Percentiles rank a stretch among this genome's conserved stretches.
phyloP scores from a whole-genome alignment of 2,797 vertebrate genomes.

The Rhynchonycteris naso region DNA sequence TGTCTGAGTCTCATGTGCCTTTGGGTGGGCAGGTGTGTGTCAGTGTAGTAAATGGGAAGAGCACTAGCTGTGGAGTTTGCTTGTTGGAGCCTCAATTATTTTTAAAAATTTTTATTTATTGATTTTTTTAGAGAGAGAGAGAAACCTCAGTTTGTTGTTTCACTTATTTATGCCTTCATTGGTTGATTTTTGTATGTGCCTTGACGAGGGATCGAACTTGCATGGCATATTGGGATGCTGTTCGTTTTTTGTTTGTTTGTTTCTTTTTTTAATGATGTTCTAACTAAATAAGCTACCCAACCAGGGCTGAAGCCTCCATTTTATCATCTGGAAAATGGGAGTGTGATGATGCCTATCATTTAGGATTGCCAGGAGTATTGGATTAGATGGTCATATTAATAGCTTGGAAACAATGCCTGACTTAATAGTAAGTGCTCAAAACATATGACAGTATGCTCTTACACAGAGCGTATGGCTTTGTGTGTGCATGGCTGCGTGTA shows the following conservation, averaged over 20 bases:
- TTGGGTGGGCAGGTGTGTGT: background rate
- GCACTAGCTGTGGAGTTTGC: background rate
- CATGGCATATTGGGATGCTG: too few species aligned
- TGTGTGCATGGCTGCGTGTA: background rate
- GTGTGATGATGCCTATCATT: background rate
- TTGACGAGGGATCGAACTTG: too few species aligned
- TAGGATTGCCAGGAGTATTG: background rate
- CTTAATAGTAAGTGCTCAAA: background rate
- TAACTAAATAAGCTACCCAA: too few species aligned
- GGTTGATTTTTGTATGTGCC: too few species aligned
- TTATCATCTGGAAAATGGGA: conserved; percentile 6
- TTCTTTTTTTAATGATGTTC: too few species aligned
- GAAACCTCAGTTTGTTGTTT: too few species aligned
- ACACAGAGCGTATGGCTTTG: background rate
- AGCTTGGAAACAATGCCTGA: background rate
- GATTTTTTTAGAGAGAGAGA: too few species aligned
- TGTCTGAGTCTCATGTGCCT: background rate
- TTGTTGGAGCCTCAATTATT: background rate
- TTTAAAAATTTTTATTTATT: too few species aligned
- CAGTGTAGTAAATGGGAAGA: background rate
- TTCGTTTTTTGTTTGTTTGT: too few species aligned
- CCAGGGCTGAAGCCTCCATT: background rate
- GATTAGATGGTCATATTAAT: background rate
- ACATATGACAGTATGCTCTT: background rate
- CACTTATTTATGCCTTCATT: too few species aligned